Conservation (phyloP, 2,797 vertebrate species). For the Neosilurus mollespiculum region DNA sequence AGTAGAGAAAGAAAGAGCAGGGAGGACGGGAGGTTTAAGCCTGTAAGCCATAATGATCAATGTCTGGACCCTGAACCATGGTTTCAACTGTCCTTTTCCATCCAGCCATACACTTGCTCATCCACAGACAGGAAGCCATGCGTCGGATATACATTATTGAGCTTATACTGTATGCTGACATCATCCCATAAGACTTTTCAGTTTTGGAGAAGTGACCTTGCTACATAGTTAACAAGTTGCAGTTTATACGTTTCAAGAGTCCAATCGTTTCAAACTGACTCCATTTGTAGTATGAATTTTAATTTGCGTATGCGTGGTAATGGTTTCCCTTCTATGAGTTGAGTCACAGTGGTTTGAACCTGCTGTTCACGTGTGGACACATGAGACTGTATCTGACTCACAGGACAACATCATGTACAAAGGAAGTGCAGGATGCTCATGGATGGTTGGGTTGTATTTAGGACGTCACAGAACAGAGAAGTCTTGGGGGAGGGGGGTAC, state of each 20-base stretch:
- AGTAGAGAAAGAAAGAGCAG: slow-evolving; percentile 48
- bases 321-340: slow-evolving; percentile 35
- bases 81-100: slow-evolving; percentile 31
- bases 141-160: slow-evolving; percentile 17
- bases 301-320: slow-evolving; percentile 13
- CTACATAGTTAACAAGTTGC: neutral
- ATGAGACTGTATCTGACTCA: slow-evolving; percentile 51
- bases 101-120: slow-evolving; percentile 28
- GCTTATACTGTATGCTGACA: slow-evolving; percentile 1
- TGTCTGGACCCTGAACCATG: slow-evolving; percentile 49
- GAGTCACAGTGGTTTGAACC: slow-evolving; percentile 56
- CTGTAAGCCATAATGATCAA: slow-evolving; percentile 60
- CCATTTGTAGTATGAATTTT: neutral
- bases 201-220: neutral
- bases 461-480: slow-evolving; percentile 61
- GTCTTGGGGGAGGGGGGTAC: slow-evolving; percentile 30
- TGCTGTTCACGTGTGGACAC: slow-evolving; percentile 54
- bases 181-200: neutral
- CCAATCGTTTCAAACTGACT: neutral
- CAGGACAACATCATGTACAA: slow-evolving; percentile 64
- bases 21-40: slow-evolving; percentile 64
- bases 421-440: slow-evolving; percentile 54
- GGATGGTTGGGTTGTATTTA: slow-evolving; percentile 61
- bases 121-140: slow-evolving; percentile 12
- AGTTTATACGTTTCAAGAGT: neutral